phyloP scores from a whole-genome alignment of 2,888 invertebrate genomes.

The Pasiphila rectangulata region DNA sequence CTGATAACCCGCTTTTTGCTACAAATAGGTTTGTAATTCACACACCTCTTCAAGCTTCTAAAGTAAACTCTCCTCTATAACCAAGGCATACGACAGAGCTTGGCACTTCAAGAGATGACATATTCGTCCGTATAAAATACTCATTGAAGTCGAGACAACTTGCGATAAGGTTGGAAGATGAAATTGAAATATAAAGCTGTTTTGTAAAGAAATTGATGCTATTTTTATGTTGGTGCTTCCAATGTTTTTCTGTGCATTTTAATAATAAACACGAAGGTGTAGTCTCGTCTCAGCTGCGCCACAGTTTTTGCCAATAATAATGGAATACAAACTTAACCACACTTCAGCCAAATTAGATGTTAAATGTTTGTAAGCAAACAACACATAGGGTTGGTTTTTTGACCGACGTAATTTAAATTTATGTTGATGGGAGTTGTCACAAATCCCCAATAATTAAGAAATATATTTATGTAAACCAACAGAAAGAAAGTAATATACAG shows the following conservation, averaged over 20 bases:
- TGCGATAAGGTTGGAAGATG: not conserved
- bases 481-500: no score
- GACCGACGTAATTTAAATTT: no score
- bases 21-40: not conserved
- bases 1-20: not conserved
- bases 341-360: no score
- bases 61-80: not conserved
- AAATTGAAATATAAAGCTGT: constrained; percentile 5
- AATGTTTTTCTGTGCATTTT: not conserved
- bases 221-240: not conserved
- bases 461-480: no score
- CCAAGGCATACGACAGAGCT: not conserved
- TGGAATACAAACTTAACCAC: no score
- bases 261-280: no score
- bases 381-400: no score
- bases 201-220: not conserved
- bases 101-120: not conserved
- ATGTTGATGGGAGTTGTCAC: no score
- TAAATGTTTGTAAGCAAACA: no score
- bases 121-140: not conserved
- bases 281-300: not conserved
- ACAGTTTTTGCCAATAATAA: no score
- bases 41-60: not conserved
- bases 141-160: constrained; percentile 1
- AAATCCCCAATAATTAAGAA: no score